Evolutionary conservation across 2,797 vertebrate genomes (phyloP).

Genomic region (Protosalanx chinensis): DNA sequence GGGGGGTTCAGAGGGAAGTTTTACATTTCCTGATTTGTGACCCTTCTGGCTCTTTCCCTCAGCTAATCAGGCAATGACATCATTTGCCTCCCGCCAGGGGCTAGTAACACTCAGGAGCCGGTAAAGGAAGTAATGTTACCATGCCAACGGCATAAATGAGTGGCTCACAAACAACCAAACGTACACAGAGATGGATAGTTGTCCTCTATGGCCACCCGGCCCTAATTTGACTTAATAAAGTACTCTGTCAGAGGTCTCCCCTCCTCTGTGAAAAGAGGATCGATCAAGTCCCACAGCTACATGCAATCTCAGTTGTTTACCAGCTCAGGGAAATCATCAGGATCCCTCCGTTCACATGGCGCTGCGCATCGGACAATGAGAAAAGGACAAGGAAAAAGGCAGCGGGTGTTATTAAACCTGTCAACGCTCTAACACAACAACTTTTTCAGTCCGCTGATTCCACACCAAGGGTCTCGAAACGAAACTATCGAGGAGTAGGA

Average conservation of each 20-base stretch:
- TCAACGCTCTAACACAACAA: slow-evolving; percentile 17
- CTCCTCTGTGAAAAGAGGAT: slow-evolving; percentile 40
- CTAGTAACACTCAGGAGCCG: neutral
- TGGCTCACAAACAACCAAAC: slow-evolving; percentile 58
- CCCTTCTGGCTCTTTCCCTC: slow-evolving; percentile 43
- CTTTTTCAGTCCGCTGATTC: slow-evolving; percentile 33
- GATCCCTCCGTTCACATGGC: slow-evolving; percentile 36
- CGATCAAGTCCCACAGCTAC: slow-evolving; percentile 54
- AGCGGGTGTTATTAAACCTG: slow-evolving; percentile 17
- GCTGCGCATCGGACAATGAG: slow-evolving; percentile 5
- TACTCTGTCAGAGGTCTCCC: slow-evolving; percentile 50
- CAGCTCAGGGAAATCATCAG: slow-evolving; percentile 54
- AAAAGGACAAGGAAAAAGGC: slow-evolving; percentile 22
- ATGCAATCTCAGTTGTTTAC: slow-evolving; percentile 62
- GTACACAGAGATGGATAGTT: slow-evolving; percentile 66
- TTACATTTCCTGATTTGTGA: neutral
- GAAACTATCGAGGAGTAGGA: neutral
- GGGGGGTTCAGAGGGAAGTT: neutral
- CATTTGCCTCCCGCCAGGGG: neutral
- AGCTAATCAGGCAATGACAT: neutral
- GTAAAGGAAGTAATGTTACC: slow-evolving; percentile 15
- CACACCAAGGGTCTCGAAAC: neutral
- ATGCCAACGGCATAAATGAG: slow-evolving; percentile 62
- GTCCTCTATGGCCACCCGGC: slow-evolving; percentile 54
- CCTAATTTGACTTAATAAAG: slow-evolving; percentile 70